phyloP scores from a whole-genome alignment of 2,888 invertebrate genomes.

The Andricus curvator region DNA sequence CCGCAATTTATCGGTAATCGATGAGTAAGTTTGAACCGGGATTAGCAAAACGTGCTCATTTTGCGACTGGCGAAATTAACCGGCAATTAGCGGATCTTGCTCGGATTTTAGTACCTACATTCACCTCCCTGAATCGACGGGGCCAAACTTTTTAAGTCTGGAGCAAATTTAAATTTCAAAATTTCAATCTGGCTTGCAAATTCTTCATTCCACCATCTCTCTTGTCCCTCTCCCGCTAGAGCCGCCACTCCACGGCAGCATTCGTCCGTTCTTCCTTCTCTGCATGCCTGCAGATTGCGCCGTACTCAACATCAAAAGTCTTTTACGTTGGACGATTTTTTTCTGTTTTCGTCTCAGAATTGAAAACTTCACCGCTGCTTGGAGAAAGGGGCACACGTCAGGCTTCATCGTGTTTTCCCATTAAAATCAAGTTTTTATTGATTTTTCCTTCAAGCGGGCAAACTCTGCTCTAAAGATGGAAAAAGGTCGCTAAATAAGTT shows the following conservation, averaged over 20 bases:
- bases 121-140: conserved; percentile 59
- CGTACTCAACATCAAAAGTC: conserved; percentile 75
- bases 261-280: conserved; percentile 50
- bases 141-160: conserved; percentile 74
- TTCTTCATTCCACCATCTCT: conserved; percentile 69
- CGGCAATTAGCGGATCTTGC: conserved; percentile 71
- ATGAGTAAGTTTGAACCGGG: conserved; percentile 17
- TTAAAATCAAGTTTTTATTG: conserved; percentile 2
- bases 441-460: background rate
- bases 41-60: conserved; percentile 46
- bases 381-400: conserved; percentile 47
- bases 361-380: conserved; percentile 61
- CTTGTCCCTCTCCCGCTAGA: conserved; percentile 53
- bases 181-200: conserved; percentile 81
- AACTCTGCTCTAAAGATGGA: background rate
- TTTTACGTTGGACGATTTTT: conserved; percentile 70
- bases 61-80: conserved; percentile 67
- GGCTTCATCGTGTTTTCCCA: conserved; percentile 50
- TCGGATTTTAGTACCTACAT: conserved; percentile 70
- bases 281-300: conserved; percentile 71
- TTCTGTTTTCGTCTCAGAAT: conserved; percentile 59
- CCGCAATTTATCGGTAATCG: conserved; percentile 20
- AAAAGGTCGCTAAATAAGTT: background rate
- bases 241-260: conserved; percentile 55
- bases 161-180: conserved; percentile 80